These are phyloP conservation scores for Picathartes gymnocephalus DNA, from an alignment of 2,113 vertebrate genomes.

Conservation along the genomic window DNA sequence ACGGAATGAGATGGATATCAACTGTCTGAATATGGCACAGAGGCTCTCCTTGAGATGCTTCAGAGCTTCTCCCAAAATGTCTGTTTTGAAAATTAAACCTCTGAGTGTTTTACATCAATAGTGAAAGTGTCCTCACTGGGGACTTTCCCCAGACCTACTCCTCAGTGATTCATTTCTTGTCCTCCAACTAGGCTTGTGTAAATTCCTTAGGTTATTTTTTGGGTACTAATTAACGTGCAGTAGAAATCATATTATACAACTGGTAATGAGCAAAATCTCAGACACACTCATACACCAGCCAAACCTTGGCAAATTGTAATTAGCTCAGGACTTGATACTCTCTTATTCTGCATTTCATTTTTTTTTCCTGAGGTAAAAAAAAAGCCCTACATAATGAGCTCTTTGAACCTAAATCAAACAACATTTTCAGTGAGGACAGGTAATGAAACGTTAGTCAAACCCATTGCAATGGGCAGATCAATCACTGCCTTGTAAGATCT, in stretches of 20 bases:
- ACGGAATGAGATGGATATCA: background rate
- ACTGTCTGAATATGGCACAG: background rate
- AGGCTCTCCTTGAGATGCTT: background rate
- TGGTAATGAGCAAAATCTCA: conserved; percentile 57
- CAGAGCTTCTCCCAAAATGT: background rate
- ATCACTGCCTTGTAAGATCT: conserved; percentile 34
- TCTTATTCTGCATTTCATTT: conserved; percentile 17
- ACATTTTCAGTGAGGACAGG: conserved; percentile 52
- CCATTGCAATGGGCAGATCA: conserved; percentile 41
- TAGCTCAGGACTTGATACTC: conserved; percentile 45
- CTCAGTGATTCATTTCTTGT: conserved; percentile 33
- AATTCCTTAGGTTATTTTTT: conserved; percentile 49
- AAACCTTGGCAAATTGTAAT: conserved; percentile 51
- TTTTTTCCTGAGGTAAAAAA: background rate
- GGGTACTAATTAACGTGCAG: conserved; percentile 56
- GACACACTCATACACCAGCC: conserved; percentile 13
- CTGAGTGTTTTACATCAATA: background rate
- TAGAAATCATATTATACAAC: conserved; percentile 49
- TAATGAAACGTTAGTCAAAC: conserved; percentile 53
- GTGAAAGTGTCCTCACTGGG: background rate
- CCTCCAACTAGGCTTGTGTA: conserved; percentile 5
- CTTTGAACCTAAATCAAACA: conserved; percentile 65
- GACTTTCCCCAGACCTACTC: background rate
- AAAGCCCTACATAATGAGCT: conserved; percentile 38
- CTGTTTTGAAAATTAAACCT: conserved; percentile 12